A percentile compares a stretch with the other conserved stretches of the same genome.
phyloP scores from a whole-genome alignment of 2,888 invertebrate genomes.

The Ormia ochracea region DNA sequence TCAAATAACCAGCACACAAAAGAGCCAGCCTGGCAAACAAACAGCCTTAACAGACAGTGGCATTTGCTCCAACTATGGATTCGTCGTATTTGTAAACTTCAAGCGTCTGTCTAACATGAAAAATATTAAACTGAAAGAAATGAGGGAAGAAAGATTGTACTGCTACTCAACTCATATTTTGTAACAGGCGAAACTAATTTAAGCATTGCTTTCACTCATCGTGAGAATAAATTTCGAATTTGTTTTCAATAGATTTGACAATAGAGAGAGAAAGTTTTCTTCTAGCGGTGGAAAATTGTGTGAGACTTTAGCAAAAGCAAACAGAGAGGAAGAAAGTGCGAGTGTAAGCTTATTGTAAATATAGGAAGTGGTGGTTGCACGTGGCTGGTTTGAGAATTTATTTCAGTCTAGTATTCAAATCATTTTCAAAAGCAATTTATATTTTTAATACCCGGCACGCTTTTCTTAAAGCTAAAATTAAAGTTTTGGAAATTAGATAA shows the following conservation, averaged over 20 bases:
- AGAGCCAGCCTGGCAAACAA: conserved; percentile 28
- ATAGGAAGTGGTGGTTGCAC: conserved; percentile 21
- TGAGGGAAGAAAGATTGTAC: neutral
- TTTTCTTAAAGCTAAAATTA: too few relatives aligned
- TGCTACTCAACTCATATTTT: conserved; percentile 41
- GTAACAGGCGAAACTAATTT: conserved; percentile 59
- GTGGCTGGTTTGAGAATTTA: conserved; percentile 16
- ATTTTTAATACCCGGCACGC: too few relatives aligned
- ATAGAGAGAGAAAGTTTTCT: conserved; percentile 57
- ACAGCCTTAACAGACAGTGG: conserved; percentile 41
- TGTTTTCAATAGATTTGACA: conserved; percentile 27
- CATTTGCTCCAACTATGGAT: conserved; percentile 55
- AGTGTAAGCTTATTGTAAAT: conserved; percentile 13
- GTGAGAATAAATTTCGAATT: conserved; percentile 52
- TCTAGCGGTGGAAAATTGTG: neutral
- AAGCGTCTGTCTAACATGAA: conserved; percentile 49
- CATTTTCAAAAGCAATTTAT: too few relatives aligned
- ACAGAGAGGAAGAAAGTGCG: conserved; percentile 2
- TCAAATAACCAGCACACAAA: conserved; percentile 32
- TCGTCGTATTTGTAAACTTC: conserved; percentile 53
- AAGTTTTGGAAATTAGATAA: too few relatives aligned
- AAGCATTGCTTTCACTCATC: conserved; percentile 57
- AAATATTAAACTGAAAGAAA: conserved; percentile 29
- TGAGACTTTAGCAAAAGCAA: conserved; percentile 2
- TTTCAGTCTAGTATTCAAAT: neutral